Base-by-base conservation (phyloP, 2,113 vertebrate genomes). In the Dromiciops gliroides region DNA sequence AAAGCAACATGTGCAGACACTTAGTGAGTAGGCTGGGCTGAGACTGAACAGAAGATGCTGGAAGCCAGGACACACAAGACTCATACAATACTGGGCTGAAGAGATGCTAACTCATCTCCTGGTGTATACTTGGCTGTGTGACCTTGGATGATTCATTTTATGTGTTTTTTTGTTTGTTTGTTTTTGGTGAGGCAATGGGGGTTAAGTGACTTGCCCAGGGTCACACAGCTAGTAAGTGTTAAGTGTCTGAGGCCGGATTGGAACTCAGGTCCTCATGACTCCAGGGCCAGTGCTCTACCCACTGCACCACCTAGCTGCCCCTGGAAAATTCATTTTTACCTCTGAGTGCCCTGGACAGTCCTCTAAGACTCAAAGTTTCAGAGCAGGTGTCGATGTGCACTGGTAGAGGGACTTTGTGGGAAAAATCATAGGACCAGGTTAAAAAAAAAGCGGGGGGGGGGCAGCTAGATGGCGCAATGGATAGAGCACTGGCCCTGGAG, bases 1-100 rank as follows among this genome's bases (percentile, higher is more conserved):
- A 96, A 48, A 97, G 96, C 37, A 89, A 93, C 92, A 56, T 10
- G 60, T 91, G 3, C 53, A 50, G 51, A 92, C 50, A 90, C 91
- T 94, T 44, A 83, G 89, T 8, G 47, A 93, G 93, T 50, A 14
- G 56, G 31, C 23, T 3, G 56, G 92, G 51, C n/a, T 95, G 60
- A 93, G 48, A 95, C 93, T 91, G 52, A 22, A 67, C 48, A 91
- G 94, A 16, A 37, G 60, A 37, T 11, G 5, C 31, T 37, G 60
- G 31, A 67, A 67, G 37, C 23, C 8, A 37, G 37, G 37, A 8
- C 37, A 8, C n/a, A 14, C 12, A 37, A 16, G 28, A 5, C 11
- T 12, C 3, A 28, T 31, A 60, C 56, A 53, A 53, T 5, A 53
- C 56, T n/a, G 28, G 0, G 31, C 53, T 25, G 53, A 67, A 67